phyloP scores from a whole-genome alignment of 2,113 vertebrate genomes.

The Petroica traversi region DNA sequence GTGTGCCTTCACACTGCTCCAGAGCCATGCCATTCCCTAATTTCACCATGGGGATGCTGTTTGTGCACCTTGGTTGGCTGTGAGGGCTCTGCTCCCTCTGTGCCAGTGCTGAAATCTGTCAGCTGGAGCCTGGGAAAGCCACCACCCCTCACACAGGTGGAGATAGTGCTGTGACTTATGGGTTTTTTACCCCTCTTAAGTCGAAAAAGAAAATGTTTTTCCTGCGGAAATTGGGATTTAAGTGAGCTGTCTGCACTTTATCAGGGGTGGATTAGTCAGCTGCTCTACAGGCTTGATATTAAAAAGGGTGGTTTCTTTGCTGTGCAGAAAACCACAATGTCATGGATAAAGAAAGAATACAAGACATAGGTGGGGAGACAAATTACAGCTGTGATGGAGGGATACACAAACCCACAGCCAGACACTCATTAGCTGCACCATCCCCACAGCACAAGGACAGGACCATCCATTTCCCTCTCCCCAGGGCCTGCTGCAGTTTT shows the following conservation, averaged over 20 bases:
- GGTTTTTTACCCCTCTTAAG: neutral
- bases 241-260: neutral
- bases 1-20: neutral
- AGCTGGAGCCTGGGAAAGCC: neutral
- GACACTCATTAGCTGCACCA: neutral
- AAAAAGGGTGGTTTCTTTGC: neutral
- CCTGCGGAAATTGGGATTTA: neutral
- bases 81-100: neutral
- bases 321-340: neutral
- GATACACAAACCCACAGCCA: neutral
- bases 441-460: neutral
- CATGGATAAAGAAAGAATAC: neutral
- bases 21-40: neutral
- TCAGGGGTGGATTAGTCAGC: constrained; percentile 9
- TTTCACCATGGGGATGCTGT: neutral
- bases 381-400: neutral
- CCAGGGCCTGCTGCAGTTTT: neutral
- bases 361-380: neutral
- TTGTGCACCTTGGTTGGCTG: neutral
- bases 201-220: neutral
- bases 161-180: neutral
- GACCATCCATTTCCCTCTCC: neutral
- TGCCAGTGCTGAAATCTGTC: neutral
- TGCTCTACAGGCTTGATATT: neutral
- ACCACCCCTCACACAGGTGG: neutral